Evolutionary conservation across 2,888 invertebrate species (phyloP), one percentile per base, ranked within the genome.

Genomic region (Amphipyra tragopoginis): DNA sequence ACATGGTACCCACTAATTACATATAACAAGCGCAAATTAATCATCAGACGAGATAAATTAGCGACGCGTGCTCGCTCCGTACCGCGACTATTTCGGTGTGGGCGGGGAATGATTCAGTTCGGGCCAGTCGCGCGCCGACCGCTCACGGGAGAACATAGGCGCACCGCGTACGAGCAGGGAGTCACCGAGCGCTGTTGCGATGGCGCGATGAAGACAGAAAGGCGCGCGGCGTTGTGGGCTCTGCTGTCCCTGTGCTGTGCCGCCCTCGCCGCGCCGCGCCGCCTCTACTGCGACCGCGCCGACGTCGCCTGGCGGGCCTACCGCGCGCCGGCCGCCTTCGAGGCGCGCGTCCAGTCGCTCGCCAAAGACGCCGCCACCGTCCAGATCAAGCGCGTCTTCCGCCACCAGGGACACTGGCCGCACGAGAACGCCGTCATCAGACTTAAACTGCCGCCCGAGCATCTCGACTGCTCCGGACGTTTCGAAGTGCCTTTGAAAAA

Each of bases 261-360:
- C 85, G 86, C 88, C 87, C 91, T 85, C 60, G 87, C 87, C 65
- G 85, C 88, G 83, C 89, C 90, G 84, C 89, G 89, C 86, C 93
- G 93, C 87, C 90, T 86, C 82, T 94, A 93, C 91, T 94, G 94
- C 92, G 93, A 91, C 90, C 93, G 94, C 83, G 94, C 92, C 80
- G 94, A 94, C 93, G 94, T 94, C 80, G 94, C 94, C 80, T 94
- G 94, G 94, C 91, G 94, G 63, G 94, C 94, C 84, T 93, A 93
- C 91, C 92, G 93, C 75, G 94, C 94, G 75, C 94, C 94, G 71
- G 92, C 91, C 83, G 93, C 93, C 83, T 93, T 94, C 90, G 94
- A 93, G 86, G 94, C 92, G 80, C 92, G 92, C 86, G 93, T 94
- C 75, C 91, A 91, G 82, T 93, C 93, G 74, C 88, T 93, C 55